phyloP scores from a whole-genome alignment of 2,113 vertebrate species.

The Cichladusa arquata region DNA sequence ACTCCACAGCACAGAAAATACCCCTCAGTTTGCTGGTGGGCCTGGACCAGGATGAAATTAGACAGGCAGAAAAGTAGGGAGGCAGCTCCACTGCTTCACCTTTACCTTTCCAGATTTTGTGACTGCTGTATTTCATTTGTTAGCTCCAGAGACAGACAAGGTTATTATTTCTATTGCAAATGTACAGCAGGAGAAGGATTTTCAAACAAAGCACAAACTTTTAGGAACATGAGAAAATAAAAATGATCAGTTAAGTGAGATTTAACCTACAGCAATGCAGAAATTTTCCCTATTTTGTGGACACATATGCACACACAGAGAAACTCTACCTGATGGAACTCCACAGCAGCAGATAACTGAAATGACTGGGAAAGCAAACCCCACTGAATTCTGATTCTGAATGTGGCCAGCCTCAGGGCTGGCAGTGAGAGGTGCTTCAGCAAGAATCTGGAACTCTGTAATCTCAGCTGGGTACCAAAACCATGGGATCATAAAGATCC shows the following conservation, averaged over 20 bases:
- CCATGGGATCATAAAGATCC: background rate
- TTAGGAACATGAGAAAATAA: background rate
- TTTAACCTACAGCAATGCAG: background rate
- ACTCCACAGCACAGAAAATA: background rate
- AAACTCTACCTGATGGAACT: background rate
- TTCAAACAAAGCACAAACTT: background rate
- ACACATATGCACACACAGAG: accelerated
- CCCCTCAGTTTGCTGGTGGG: background rate
- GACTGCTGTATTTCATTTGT: background rate
- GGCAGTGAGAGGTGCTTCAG: background rate
- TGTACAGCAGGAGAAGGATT: background rate
- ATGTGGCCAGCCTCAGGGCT: background rate
- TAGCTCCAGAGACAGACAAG: background rate
- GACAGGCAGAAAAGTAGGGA: background rate
- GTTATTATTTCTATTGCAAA: background rate
- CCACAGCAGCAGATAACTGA: accelerated
- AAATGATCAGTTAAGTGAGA: background rate
- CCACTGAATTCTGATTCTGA: background rate
- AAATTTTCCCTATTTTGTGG: background rate
- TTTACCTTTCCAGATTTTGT: background rate
- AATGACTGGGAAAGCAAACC: background rate
- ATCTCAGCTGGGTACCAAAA: background rate
- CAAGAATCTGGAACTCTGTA: no score
- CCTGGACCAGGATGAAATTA: background rate
- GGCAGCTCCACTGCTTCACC: background rate